Evolutionary conservation across 2,113 vertebrate genomes (phyloP), one percentile per base, ranked within the genome.

Genomic region (Azemiops feae): DNA sequence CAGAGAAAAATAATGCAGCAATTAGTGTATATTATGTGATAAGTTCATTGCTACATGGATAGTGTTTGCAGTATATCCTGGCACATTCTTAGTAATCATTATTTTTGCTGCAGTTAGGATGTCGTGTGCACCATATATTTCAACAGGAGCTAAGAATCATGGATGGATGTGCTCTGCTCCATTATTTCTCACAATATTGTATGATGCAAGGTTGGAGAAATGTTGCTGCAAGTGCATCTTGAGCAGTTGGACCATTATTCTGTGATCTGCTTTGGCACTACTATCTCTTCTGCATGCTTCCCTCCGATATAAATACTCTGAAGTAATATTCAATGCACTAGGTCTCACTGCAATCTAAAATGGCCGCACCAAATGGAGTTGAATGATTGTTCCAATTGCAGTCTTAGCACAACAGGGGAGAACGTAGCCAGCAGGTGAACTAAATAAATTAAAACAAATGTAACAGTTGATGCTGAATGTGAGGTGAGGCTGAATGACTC

Each of bases 301-400:
- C 92, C 92, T 95, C 55, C 92, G 91, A 74, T 91, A 90, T n/a
- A 58, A 43, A 96, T 94, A 23, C 16, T 94, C 12, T 20, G 92
- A 30, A 14, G 43, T 52, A 95, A 91, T 43, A 91, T 94, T 60
- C 92, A 89, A 94, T 95, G 93, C 58, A 2, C 25, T 8, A 47
- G 25, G 92, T 88, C 91, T 18, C 27, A 43, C 92, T 94, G 91
- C 87, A 92, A 20, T 90, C 94, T 53, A 64, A 90, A 93, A 90
- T 58, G 54, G 60, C 9, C 43, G 55, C 57, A 47, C 30, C n/a
- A 43, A 53, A 64, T 90, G 30, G 30, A 10, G 54, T 43, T 52
- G 18, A 25, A 64, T 90, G 54, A 90, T 90, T 93, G 47, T 90
- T 90, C 23, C 34, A 87, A 90, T 47, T 54, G 88, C n/a, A 52